A percentile compares a stretch with the other conserved stretches of the same genome.
Conservation (phyloP, 2,888 invertebrate genomes). For the Dendrolimus pini region DNA sequence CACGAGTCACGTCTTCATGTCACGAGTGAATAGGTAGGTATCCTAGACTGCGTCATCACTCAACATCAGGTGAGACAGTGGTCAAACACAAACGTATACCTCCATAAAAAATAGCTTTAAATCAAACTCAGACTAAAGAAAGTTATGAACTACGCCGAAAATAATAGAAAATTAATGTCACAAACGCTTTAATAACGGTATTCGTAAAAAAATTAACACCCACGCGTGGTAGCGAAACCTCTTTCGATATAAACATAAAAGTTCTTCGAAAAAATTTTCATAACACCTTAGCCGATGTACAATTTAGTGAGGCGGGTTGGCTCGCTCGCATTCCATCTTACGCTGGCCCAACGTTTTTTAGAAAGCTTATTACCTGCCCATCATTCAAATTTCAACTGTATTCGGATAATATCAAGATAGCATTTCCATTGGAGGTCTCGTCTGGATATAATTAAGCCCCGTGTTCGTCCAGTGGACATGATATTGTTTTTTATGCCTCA, state of each 20-base stretch:
- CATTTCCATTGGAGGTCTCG: slow-evolving; percentile 13
- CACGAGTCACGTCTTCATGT: no score
- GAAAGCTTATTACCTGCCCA: slow-evolving; percentile 51
- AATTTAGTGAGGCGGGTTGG: background rate
- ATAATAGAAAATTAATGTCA: background rate
- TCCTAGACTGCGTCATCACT: no score
- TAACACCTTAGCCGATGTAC: background rate
- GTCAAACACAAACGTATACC: no score
- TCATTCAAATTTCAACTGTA: slow-evolving; percentile 23
- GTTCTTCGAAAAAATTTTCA: background rate
- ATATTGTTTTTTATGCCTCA: slow-evolving; percentile 70
- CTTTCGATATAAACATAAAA: background rate
- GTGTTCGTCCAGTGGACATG: slow-evolving; percentile 52
- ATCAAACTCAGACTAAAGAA: no score
- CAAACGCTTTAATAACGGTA: background rate
- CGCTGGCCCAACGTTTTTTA: slow-evolving; percentile 60
- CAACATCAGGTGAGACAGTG: no score
- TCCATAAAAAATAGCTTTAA: no score
- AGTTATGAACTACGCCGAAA: background rate
- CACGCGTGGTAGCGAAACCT: slow-evolving; percentile 1
- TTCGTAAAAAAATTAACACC: slow-evolving; percentile 15
- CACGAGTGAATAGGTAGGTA: no score
- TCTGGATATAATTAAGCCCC: slow-evolving; percentile 58
- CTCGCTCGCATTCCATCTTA: slow-evolving; percentile 51
- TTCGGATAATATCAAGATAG: slow-evolving; percentile 11